These are phyloP conservation scores for Julus scanicus DNA, from an alignment of 2,888 invertebrate species.

Conservation along the genomic window DNA sequence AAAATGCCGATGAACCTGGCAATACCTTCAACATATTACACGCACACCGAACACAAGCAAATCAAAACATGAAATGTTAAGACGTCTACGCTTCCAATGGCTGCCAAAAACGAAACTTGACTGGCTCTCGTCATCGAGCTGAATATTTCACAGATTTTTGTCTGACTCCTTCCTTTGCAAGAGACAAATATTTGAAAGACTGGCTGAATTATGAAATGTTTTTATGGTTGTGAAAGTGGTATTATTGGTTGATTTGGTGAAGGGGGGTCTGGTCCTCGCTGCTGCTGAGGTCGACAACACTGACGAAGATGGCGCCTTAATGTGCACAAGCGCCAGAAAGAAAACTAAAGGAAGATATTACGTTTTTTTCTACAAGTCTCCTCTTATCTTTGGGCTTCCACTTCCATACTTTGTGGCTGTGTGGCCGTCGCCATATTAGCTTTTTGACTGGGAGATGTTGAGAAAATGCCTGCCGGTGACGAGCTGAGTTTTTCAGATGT, in stretches of 20 bases:
- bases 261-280: not conserved
- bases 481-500: slow-evolving; percentile 70
- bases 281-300: slow-evolving; percentile 14
- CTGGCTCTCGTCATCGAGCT: not conserved
- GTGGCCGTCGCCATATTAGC: slow-evolving; percentile 48
- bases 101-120: not conserved
- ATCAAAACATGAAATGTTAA: not conserved
- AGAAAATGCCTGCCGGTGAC: slow-evolving; percentile 59
- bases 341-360: slow-evolving; percentile 33
- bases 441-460: slow-evolving; percentile 52
- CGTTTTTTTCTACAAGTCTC: slow-evolving; percentile 12
- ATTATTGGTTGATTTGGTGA: not conserved
- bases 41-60: not conserved
- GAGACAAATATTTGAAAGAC: slow-evolving; percentile 1
- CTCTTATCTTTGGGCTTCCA: slow-evolving; percentile 56
- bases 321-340: not conserved
- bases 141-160: not conserved
- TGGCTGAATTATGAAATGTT: not conserved
- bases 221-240: slow-evolving; percentile 4
- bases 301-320: slow-evolving; percentile 7
- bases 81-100: not conserved
- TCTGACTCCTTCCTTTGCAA: not conserved
- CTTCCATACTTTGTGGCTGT: slow-evolving; percentile 54
- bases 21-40: not conserved
- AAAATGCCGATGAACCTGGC: not conserved